Percentiles rank a stretch among this genome's conserved stretches.
Conservation (phyloP, 2,797 vertebrate genomes). For the Tympanoctomys barrerae region DNA sequence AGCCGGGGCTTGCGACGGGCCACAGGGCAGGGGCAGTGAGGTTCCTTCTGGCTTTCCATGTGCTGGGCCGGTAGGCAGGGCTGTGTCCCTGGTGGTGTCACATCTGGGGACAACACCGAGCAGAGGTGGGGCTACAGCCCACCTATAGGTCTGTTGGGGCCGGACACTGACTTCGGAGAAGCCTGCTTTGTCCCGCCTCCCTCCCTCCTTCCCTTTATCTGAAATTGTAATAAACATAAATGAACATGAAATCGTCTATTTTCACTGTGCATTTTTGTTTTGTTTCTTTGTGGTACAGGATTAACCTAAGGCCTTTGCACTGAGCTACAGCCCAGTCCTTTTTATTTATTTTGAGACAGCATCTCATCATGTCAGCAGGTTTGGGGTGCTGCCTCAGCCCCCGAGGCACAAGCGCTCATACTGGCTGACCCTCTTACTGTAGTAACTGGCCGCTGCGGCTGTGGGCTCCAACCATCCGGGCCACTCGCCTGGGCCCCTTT, state of each 20-base stretch:
- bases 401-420: neutral
- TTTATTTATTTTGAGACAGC: neutral
- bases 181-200: neutral
- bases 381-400: neutral
- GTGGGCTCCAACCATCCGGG: neutral
- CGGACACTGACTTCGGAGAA: neutral
- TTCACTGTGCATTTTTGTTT: neutral
- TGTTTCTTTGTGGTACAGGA: neutral
- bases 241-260: neutral
- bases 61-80: neutral
- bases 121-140: neutral
- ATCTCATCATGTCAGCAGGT: accelerated
- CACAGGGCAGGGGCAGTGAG: neutral
- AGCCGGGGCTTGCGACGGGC: neutral
- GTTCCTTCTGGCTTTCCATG: neutral
- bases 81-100: neutral
- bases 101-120: too few relatives aligned
- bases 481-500: neutral
- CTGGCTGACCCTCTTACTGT: neutral
- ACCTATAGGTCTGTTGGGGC: neutral
- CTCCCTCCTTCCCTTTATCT: neutral
- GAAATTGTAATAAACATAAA: neutral
- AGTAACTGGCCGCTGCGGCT: neutral
- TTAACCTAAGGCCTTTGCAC: neutral
- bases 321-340: neutral